Evolutionary conservation across 1,140 invertebrate species (phyloP).

Genomic region (Oncopodura yosiiana): DNA sequence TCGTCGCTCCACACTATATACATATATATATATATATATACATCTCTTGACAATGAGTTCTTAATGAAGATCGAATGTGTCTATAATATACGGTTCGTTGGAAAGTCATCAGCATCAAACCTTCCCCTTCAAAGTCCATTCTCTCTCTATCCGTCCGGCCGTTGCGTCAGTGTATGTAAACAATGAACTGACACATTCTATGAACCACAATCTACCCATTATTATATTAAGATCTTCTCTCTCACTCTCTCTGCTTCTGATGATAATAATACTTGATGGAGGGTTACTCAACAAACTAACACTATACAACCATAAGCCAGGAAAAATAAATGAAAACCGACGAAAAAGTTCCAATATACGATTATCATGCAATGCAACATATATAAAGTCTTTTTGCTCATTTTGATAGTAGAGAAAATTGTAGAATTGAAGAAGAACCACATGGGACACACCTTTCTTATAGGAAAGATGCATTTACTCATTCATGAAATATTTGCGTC

Average conservation of each 20-base stretch:
- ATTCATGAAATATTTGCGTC: background rate
- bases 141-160: too few species aligned
- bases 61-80: slow-evolving; percentile 31
- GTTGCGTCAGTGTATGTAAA: too few species aligned
- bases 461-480: background rate
- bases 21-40: background rate
- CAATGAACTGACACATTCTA: too few species aligned
- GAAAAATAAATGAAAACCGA: background rate
- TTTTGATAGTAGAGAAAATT: slow-evolving; percentile 18
- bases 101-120: slow-evolving; percentile 5
- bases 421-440: slow-evolving; percentile 22
- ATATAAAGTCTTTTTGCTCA: too few species aligned
- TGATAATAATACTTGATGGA: slow-evolving; percentile 3
- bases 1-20: background rate
- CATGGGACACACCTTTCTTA: slow-evolving; percentile 26
- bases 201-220: too few species aligned
- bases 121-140: background rate
- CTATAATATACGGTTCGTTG: slow-evolving; percentile 9
- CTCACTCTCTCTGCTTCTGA: too few species aligned
- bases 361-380: slow-evolving; percentile 31
- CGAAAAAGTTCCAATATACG: slow-evolving; percentile 10
- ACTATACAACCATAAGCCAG: background rate
- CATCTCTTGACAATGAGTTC: slow-evolving; percentile 14
- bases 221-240: too few species aligned
- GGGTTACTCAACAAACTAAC: background rate